These are phyloP conservation scores for Tragulus kanchil DNA, from an alignment of 2,113 vertebrate genomes.

Conservation along the genomic window DNA sequence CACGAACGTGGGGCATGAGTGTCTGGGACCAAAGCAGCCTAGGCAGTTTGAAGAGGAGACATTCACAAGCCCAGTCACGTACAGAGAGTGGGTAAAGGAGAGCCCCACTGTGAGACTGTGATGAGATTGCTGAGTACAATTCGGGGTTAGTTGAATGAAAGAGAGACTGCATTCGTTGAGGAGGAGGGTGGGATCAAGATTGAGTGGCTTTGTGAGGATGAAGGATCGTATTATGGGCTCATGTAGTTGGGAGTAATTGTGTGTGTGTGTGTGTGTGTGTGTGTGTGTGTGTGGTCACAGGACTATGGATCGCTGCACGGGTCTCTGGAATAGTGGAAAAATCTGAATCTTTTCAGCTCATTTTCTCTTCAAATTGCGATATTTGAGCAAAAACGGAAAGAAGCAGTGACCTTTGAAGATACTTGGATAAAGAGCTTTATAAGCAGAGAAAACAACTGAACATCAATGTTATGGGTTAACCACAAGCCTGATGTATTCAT, in stretches of 20 bases:
- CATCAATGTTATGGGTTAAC: not conserved
- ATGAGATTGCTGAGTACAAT: not conserved
- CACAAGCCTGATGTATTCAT: not conserved
- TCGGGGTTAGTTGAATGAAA: not conserved
- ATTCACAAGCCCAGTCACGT: not conserved
- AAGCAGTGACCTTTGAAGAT: not conserved
- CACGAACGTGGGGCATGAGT: not conserved
- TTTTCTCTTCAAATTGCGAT: not conserved
- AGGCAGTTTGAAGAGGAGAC: not conserved
- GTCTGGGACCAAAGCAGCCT: not conserved
- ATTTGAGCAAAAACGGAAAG: not conserved
- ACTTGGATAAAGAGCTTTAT: not conserved
- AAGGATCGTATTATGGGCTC: not conserved
- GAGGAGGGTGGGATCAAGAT: not conserved
- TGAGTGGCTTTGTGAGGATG: not conserved
- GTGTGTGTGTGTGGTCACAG: not conserved
- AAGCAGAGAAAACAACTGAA: conserved; percentile 1
- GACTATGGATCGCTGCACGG: not conserved
- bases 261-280: no score
- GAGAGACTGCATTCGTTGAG: not conserved
- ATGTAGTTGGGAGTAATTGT: not conserved
- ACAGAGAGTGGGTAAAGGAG: not conserved
- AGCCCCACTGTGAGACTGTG: no score
- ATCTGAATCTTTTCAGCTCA: not conserved
- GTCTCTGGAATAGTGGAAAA: not conserved